Evolutionary conservation across 2,797 vertebrate genomes (phyloP), one percentile per base, ranked within the genome.

Genomic region (Scomberomorus guttatus): DNA sequence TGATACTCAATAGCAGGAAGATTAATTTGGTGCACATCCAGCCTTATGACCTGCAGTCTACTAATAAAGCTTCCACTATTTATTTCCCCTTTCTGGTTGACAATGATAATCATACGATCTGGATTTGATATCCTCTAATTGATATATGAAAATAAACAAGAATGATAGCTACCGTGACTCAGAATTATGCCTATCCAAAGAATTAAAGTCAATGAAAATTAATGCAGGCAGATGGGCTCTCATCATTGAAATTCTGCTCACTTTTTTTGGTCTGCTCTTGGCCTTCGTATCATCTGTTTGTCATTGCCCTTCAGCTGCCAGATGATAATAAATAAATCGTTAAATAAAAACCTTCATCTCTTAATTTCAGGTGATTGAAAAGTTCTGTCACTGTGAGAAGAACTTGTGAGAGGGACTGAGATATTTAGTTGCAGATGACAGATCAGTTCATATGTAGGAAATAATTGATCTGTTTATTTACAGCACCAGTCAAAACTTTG

Each of bases 81-180:
- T 51, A 84, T 87, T 76, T 75, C 66, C 77, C 86, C 74, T 80
- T 67, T n/a, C 66, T 70, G 81, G 73, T 87, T 90, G 90, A 87
- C 90, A 86, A 90, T 90, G 89, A 84, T 93, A 88, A 93, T 92
- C 81, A 87, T 34, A 59, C 73, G 85, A 81, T 87, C 82, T 83
- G 71, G 84, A 88, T 90, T 92, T 92, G 86, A 87, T 89, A 75
- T 80, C 82, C 88, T 78, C 60, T 94, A 94, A 94, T 94, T 94
- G 92, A 94, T 91, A 92, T 90, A 89, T 91, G 85, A 90, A 91
- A 91, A 90, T 88, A 94, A 94, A 92, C 89, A 91, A 88, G 87
- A 93, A 77, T 80, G 86, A 94, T 94, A 78, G 89, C 90, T 79
- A 77, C 80, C 52, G 32, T 79, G 82, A 79, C 86, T 83, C 84